Base-by-base conservation (phyloP, 2,113 vertebrate genomes). In the Illadopsis cleaveri region DNA sequence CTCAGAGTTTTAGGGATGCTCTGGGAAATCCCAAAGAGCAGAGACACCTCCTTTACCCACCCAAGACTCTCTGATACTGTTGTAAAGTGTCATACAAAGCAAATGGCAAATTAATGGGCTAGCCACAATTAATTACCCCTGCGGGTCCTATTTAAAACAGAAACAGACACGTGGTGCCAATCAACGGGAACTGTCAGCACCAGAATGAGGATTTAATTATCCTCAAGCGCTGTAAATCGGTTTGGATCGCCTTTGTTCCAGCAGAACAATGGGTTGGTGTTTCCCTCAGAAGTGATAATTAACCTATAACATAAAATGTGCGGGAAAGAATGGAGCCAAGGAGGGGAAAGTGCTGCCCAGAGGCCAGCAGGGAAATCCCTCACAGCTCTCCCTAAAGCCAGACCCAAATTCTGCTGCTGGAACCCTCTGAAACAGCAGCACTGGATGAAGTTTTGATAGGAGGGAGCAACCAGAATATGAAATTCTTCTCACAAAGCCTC, bases 161-260 rank as follows among this genome's bases (percentile, higher is more conserved):
- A 62, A 64, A 37, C 35, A 51, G 80, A 56, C 60, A 22, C 8
- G 5, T 58, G 51, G 35, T 96, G 71, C 79, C 38, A 66, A 86
- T 68, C 82, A 58, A 30, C 19, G 44, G 10, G 8, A 87, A 53
- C 72, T 57, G 45, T 48, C 56, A 85, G 66, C 40, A 17, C 40
- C 22, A 33, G 16, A 89, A 82, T 23, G 66, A 78, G 78, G 37
- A 75, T 76, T 92, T 86, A 89, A 94, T 82, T 60, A 69, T 27
- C 54, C 22, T 9, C 1, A n/a, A 88, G 37, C 9, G 58, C 50
- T 16, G 4, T 27, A 28, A 64, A 45, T 66, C 13, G 8, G 7
- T 88, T 58, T 60, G 70, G 28, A 7, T 61, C 68, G 53, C n/a
- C 82, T 89, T 88, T 89, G 64, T 83, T 77, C 13, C 61, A 20